Percentiles rank a stretch among this genome's conserved stretches.
Conservation (phyloP, 2,888 invertebrate genomes). For the Aplocera efformata region DNA sequence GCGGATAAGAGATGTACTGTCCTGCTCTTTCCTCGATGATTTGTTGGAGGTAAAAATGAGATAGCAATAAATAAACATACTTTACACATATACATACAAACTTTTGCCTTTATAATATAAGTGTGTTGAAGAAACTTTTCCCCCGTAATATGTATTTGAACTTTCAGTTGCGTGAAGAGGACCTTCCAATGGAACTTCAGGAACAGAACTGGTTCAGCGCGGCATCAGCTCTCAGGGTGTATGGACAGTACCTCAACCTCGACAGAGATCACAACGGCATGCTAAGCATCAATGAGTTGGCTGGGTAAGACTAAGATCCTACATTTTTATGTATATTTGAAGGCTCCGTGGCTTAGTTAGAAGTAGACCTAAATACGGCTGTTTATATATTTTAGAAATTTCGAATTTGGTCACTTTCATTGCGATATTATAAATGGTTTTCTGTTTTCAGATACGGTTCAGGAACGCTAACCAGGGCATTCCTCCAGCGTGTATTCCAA, state of each 20-base stretch:
- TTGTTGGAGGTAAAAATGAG: slow-evolving; percentile 85
- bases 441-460: slow-evolving; percentile 96
- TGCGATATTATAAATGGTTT: too few relatives aligned
- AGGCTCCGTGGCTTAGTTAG: too few relatives aligned
- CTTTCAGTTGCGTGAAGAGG: slow-evolving; percentile 87
- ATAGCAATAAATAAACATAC: too few relatives aligned
- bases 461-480: slow-evolving; percentile 93
- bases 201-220: slow-evolving; percentile 96
- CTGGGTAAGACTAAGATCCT: slow-evolving; percentile 79
- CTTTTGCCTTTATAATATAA: too few relatives aligned
- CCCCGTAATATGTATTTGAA: too few relatives aligned
- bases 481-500: slow-evolving; percentile 95
- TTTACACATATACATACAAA: too few relatives aligned
- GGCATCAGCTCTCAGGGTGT: slow-evolving; percentile 92
- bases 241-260: slow-evolving; percentile 95
- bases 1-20: slow-evolving; percentile 93
- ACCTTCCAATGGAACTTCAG: slow-evolving; percentile 89
- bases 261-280: slow-evolving; percentile 98
- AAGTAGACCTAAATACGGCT: too few relatives aligned
- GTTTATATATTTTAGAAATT: too few relatives aligned
- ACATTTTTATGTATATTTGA: slow-evolving; percentile 6
- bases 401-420: too few relatives aligned
- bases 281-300: slow-evolving; percentile 94
- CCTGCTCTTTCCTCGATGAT: slow-evolving; percentile 95
- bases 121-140: too few relatives aligned